Evolutionary conservation across 2,888 invertebrate genomes (phyloP).

Genomic region (Ariolimax columbianus): DNA sequence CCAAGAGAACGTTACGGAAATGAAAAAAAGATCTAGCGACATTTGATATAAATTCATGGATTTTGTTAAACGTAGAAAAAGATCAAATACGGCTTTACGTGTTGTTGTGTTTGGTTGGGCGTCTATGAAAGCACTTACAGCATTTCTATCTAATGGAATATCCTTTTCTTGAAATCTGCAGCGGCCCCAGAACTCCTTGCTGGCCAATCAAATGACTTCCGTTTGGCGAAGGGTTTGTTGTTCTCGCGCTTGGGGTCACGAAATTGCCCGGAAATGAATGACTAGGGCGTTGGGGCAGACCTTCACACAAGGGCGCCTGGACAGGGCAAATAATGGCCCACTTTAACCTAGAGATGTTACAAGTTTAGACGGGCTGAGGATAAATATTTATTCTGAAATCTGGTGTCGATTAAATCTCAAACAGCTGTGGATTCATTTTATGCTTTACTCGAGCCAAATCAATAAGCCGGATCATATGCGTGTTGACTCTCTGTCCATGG

Average conservation of each 20-base stretch:
- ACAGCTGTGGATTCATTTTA: slow-evolving; percentile 43
- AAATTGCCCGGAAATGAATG: slow-evolving; percentile 52
- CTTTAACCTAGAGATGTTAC: slow-evolving; percentile 47
- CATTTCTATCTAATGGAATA: slow-evolving; percentile 45
- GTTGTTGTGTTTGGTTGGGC: slow-evolving; percentile 26
- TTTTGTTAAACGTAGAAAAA: slow-evolving; percentile 7
- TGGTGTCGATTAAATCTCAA: slow-evolving; percentile 46
- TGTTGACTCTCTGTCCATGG: slow-evolving; percentile 34
- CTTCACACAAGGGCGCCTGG: slow-evolving; percentile 40
- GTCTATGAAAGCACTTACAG: slow-evolving; percentile 31
- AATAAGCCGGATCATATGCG: slow-evolving; percentile 38
- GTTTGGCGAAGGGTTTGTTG: slow-evolving; percentile 47
- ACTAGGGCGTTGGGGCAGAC: slow-evolving; percentile 29
- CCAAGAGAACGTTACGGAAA: not conserved
- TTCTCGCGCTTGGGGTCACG: slow-evolving; percentile 50
- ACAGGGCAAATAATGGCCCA: slow-evolving; percentile 49
- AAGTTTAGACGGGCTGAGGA: slow-evolving; percentile 38
- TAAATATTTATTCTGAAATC: slow-evolving; percentile 52
- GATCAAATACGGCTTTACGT: slow-evolving; percentile 37
- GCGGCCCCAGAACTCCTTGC: slow-evolving; percentile 40
- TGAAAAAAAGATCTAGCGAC: not conserved
- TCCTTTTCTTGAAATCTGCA: slow-evolving; percentile 37
- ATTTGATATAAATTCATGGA: not conserved
- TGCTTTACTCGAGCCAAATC: slow-evolving; percentile 8
- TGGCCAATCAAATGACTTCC: slow-evolving; percentile 51